Base-by-base conservation (phyloP, 64 coral and sea anemone species). In the Actinia tenebrosa region DNA sequence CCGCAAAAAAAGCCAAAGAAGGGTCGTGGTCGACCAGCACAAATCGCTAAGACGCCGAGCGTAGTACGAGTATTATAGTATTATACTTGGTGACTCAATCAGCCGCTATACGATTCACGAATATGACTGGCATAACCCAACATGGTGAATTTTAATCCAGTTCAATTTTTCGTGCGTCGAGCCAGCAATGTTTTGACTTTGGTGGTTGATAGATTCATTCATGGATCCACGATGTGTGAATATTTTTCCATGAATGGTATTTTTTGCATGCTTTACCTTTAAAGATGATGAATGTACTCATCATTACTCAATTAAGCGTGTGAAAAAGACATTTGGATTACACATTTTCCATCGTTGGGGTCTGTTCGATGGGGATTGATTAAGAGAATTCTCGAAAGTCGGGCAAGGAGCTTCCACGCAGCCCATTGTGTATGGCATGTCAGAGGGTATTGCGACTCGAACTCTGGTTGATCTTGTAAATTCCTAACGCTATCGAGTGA, bases 251-350 rank as follows among this genome's bases (percentile, higher is more conserved):
- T 30, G 25, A n/a, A 13, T 15, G 69, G 69, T 75, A 75, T 58
- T 58, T 71, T 75, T 75, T 75, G 26, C 69, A 75, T 75, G 69
- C 69, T 26, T 75, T 75, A 75, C 69, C 69, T 42, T 75, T 8
- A 75, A 75, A 75, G 14, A 52, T 80, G 79, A 80, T 80, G 79
- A 80, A 80, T 80, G 44, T 22, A 81, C 42, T 81, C 79, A 81
- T 81, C 50, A 52, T 53, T 50, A 45, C 79, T 81, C 79, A 81
- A 81, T 79, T 79, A 79, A 66, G 17, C 79, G 79, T 81, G 79
- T 81, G 79, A 81, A 81, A 81, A 81, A 81, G 79, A 81, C 79
- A 81, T 81, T 81, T 81, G 79, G 79, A 25, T 81, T 81, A 45
- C 79, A 20, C 79, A 53, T 53, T 53, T 75, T 75, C 69, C 69